These are phyloP conservation scores for Drosophila obscura DNA, from an alignment of 1,140 invertebrate species.

Conservation along the genomic window DNA sequence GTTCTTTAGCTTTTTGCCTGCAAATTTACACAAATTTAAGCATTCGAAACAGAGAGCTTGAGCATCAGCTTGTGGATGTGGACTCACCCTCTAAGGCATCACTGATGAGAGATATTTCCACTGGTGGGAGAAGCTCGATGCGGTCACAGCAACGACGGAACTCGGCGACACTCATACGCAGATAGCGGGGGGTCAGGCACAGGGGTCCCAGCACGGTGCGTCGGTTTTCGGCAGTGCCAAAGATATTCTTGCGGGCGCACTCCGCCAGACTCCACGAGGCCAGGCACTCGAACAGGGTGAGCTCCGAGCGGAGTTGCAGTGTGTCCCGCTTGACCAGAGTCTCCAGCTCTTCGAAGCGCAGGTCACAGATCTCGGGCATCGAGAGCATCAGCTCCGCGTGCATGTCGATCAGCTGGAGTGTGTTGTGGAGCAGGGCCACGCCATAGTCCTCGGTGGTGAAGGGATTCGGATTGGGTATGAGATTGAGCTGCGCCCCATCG, in stretches of 20 bases:
- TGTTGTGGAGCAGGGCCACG: constrained; percentile 76
- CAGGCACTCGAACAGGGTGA: constrained; percentile 76
- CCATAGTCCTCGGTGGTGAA: constrained; percentile 82
- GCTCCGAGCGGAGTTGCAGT: constrained; percentile 72
- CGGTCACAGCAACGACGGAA: constrained; percentile 77
- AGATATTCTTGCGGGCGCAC: constrained; percentile 73
- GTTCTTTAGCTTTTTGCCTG: constrained; percentile 80
- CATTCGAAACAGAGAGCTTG: too few relatives aligned
- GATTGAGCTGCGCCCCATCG: constrained; percentile 55
- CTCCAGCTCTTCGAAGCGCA: constrained; percentile 82
- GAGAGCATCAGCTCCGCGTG: constrained; percentile 71
- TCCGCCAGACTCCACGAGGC: constrained; percentile 80
- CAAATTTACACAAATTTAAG: neutral
- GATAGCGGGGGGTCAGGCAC: constrained; percentile 79
- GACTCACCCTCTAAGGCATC: constrained; percentile 75
- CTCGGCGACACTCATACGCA: constrained; percentile 67
- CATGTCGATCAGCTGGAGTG: constrained; percentile 82
- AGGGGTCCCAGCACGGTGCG: constrained; percentile 77
- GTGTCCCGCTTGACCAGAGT: constrained; percentile 77
- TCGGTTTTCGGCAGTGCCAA: constrained; percentile 74
- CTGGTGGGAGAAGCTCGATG: constrained; percentile 71
- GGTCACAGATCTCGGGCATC: constrained; percentile 61
- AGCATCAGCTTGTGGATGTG: neutral
- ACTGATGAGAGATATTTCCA: constrained; percentile 67
- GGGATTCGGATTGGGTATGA: constrained; percentile 76